Base-by-base conservation (phyloP, 1,140 invertebrate genomes). In the Pararge aegeria region DNA sequence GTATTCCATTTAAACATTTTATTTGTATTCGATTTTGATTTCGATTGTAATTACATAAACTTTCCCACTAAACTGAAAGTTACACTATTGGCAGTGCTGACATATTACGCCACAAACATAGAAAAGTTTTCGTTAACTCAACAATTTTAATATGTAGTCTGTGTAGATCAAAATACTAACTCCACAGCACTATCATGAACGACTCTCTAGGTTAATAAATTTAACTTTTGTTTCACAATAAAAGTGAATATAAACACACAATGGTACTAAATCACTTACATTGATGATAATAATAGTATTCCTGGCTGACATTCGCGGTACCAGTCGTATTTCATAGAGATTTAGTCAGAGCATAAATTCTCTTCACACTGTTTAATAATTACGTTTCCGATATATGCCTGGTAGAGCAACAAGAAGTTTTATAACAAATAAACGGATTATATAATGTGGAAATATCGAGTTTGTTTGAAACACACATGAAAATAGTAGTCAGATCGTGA, bases 231-330 rank as follows among this genome's bases (percentile, higher is more conserved):
- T 56, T 59, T 50, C 38, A 44, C 42, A 48, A 49, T 54, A 64
- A 55, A 51, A 55, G 27, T 57, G 48, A 67, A 61, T 64, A 65
- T 38, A 55, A 61, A 61, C 37, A 50, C 21, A 53, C 38, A 44
- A 63, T 53, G 21, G 53, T 56, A 68, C 29, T 76, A 73, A 74
- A 80, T 78, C 77, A 75, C 57, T 42, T 44, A 55, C 57, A 68
- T 67, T 73, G 67, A 72, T 70, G 69, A 75, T 78, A 75, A 66
- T 74, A 74, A 68, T 65, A 69, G 68, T 68, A 69, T 78, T 67
- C 64, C 61, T 55, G 19, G 48, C 63, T 71, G 72, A 75, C 74
- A 65, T 55, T 30, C 44, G 59, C 48, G 44, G 46, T 60, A 56
- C 67, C 55, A 55, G 63, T 63, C 66, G 69, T 80, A 72, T 64